phyloP scores from a whole-genome alignment of 2,797 vertebrate species.

The Aselliscus stoliczkanus region DNA sequence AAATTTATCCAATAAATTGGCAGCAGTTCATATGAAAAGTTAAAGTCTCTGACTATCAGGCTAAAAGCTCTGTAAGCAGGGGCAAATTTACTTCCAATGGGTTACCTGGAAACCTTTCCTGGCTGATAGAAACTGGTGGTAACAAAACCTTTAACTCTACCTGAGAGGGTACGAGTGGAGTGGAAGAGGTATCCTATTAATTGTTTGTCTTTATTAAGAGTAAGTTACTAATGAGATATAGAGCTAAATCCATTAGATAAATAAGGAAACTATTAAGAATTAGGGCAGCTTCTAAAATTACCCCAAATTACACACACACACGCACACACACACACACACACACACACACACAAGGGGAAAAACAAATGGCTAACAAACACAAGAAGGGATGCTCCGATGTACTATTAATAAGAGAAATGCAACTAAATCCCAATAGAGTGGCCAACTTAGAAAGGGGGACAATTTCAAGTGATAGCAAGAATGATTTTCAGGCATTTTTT shows the following conservation, averaged over 20 bases:
- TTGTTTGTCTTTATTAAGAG: background rate
- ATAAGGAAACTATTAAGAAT: background rate
- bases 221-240: background rate
- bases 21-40: background rate
- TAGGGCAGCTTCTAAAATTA: background rate
- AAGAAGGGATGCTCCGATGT: background rate
- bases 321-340: background rate
- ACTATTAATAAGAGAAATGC: background rate
- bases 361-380: background rate
- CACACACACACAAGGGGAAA: background rate
- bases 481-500: background rate
- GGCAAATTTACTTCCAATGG: background rate
- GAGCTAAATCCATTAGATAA: background rate
- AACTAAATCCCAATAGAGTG: background rate
- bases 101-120: background rate
- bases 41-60: background rate
- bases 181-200: background rate
- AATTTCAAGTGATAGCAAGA: background rate
- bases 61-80: background rate
- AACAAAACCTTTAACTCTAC: background rate
- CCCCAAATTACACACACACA: background rate
- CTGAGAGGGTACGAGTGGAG: background rate
- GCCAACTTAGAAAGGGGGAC: background rate
- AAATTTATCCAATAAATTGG: background rate
- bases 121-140: background rate